Evolutionary conservation across 2,797 vertebrate species (phyloP), one percentile per base, ranked within the genome.

Genomic region (Diplodus sargus): DNA sequence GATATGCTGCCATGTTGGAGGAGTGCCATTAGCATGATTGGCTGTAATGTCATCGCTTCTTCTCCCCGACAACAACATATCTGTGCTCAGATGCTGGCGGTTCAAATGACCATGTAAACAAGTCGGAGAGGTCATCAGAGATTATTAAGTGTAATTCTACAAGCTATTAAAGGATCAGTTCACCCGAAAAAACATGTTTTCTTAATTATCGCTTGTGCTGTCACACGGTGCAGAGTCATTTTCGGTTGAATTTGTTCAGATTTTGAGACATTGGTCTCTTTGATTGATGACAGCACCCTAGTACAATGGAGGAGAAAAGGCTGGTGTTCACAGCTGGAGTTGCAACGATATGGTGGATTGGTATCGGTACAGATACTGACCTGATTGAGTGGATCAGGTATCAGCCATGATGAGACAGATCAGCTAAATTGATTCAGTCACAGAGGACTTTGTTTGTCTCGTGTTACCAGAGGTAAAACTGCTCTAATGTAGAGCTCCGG

Each of bases 21-120:
- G 8, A 42, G 22, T 2, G 57, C 60, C 76, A 76, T 58, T 20
- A 68, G 43, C 73, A 78, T 5, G 25, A 88, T 65, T 60, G 63
- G 62, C 64, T 80, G 79, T 70, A 67, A 86, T 69, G 66, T 82
- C 60, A 30, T 47, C 34, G 23, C 86, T 77, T 51, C 86, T 78
- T 79, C 70, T 78, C 82, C 76, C 70, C 59, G 76, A 71, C 78
- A 82, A 84, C 86, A 82, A 80, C 1, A 73, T 84, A 49, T 82
- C 61, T 75, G 47, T 67, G 49, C 58, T 58, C 22, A 22, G 63
- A 77, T 48, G 68, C 28, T n/a, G 22, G 6, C 25, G 58, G 65
- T 34, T 88, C 65, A 62, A 15, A 48, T 85, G 62, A 76, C 81
- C 78, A 23, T 56, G 85, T 84, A 84, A 83, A 81, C 82, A 84